Evolutionary conservation across 2,797 vertebrate species (phyloP), one percentile per base, ranked within the genome.

Genomic region (Coilia nasus): DNA sequence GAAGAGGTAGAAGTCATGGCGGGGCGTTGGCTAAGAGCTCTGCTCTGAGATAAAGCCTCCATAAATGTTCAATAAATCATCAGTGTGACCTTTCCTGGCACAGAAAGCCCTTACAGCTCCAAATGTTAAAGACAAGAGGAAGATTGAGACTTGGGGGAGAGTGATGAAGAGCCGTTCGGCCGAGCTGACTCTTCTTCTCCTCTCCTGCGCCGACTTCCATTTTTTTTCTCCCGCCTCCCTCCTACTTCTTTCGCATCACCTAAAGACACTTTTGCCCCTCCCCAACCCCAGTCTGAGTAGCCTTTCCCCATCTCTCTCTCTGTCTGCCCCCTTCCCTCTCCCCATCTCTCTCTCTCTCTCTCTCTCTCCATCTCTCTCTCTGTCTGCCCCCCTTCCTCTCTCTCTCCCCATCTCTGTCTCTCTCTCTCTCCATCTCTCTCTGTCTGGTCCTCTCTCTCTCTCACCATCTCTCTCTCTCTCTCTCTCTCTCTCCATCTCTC

Each of bases 11-110:
- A 90, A 88, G 90, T 90, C 88, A 92, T 90, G 86, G 90, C 91
- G 89, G 86, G 85, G 85, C 82, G 71, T 83, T 87, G 84, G 88
- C 91, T 91, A 89, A 88, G 89, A 86, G 82, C 93, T 86, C 57
- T 89, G 91, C 90, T 87, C 91, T 82, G 89, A 91, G 92, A 93
- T 93, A 93, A 93, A 93, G 87, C 91, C 94, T 94, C 93, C 92
- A 90, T 94, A 94, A 92, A 91, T 87, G 89, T 91, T 94, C 93
- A 92, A 94, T 96, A 96, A 97, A 97, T 97, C 94, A 95, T 90
- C 86, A 57, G 81, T 83, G 86, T 94, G 94, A 96, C 95, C 95
- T 97, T 97, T 97, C 90, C 86, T 92, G 93, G 92, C 94, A 94
- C 91, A 88, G 86, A 90, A 92, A 92, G 93, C 92, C 93, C 92